These are phyloP conservation scores for Chironex yamaguchii DNA, from an alignment of 30 jellyfish, hydroid and myxozoan genomes.

Conservation along the genomic window DNA sequence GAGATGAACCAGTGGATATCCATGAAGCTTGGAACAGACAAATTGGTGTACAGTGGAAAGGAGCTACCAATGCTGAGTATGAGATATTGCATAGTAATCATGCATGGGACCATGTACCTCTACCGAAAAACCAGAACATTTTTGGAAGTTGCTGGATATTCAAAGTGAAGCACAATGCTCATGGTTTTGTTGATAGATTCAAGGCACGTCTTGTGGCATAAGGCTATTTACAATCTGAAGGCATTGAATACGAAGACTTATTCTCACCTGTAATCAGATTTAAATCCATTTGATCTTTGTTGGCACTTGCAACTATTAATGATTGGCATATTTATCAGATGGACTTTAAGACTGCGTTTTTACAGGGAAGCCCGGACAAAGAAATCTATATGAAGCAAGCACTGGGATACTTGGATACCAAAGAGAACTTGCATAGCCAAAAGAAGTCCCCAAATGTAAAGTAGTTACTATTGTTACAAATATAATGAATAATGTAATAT, in stretches of 20 bases:
- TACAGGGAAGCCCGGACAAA: constrained; percentile 5
- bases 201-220: constrained; percentile 65
- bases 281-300: constrained; percentile 6
- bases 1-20: constrained; percentile 25
- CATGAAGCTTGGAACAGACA: constrained; percentile 22
- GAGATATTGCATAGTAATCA: constrained; percentile 12
- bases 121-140: constrained; percentile 34
- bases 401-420: constrained; percentile 12
- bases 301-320: neutral
- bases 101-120: constrained; percentile 56
- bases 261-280: constrained; percentile 33
- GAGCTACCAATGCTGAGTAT: constrained; percentile 32
- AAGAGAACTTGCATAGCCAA: too few species aligned
- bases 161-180: constrained; percentile 50
- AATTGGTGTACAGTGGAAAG: constrained; percentile 2
- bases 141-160: constrained; percentile 45
- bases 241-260: constrained; percentile 39
- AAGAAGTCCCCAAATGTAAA: too few species aligned
- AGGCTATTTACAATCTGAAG: constrained; percentile 54
- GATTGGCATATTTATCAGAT: constrained; percentile 18
- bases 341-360: constrained; percentile 51
- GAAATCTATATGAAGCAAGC: constrained; percentile 52
- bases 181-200: constrained; percentile 51
- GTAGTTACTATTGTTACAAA: too few species aligned
- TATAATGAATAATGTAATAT: too few species aligned